Conservation (phyloP, 2,797 vertebrate genomes). For the Syngnathus acus region DNA sequence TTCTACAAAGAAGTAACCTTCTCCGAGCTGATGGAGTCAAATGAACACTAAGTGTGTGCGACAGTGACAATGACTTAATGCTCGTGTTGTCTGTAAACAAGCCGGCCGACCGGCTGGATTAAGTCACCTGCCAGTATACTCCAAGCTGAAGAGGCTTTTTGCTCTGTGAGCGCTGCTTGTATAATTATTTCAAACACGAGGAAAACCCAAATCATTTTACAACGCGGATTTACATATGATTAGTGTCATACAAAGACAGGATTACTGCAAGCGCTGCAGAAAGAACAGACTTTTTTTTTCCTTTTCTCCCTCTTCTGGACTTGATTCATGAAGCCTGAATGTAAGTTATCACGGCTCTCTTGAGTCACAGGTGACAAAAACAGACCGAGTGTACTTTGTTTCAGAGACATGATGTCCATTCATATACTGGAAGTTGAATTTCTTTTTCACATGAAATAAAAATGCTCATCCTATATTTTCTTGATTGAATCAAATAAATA, state of each 20-base stretch:
- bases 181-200: constrained; percentile 72
- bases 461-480: not conserved
- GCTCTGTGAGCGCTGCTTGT: constrained; percentile 51
- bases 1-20: constrained; percentile 62
- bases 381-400: constrained; percentile 14
- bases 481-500: not conserved
- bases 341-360: constrained; percentile 44
- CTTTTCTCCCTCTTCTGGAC: constrained; percentile 42
- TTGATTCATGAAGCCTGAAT: constrained; percentile 59
- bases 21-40: constrained; percentile 58
- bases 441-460: not conserved
- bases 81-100: constrained; percentile 60
- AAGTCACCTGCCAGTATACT: constrained; percentile 48
- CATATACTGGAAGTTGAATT: not conserved
- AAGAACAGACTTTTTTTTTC: constrained; percentile 45
- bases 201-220: constrained; percentile 71
- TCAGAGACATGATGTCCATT: constrained; percentile 17
- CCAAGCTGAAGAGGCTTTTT: constrained; percentile 56
- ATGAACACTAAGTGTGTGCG: constrained; percentile 58
- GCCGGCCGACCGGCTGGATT: constrained; percentile 54
- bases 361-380: constrained; percentile 27
- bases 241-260: constrained; percentile 66
- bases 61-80: constrained; percentile 61
- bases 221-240: constrained; percentile 73
- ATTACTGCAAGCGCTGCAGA: constrained; percentile 58